phyloP scores from a whole-genome alignment of 2,797 vertebrate species.

The Numenius phaeopus region DNA sequence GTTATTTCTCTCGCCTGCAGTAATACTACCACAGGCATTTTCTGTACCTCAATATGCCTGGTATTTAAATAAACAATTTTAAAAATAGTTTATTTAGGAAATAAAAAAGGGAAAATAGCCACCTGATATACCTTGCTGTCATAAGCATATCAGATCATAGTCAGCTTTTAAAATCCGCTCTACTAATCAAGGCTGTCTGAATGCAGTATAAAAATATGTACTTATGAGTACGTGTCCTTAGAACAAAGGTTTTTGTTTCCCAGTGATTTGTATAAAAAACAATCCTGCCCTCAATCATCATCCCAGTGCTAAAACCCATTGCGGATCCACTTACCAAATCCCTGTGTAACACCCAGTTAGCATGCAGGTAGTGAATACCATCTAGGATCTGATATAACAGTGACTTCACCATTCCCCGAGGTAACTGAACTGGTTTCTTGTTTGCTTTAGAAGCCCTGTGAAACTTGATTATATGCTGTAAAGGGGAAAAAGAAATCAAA shows the following conservation, averaged over 20 bases:
- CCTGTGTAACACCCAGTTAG: conserved; percentile 99
- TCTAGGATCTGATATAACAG: conserved; percentile 99
- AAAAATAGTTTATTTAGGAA: conserved; percentile 34
- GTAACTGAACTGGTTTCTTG: conserved; percentile 99
- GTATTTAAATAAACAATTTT: conserved; percentile 14
- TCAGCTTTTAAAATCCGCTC: not conserved
- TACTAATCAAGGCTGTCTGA: not conserved
- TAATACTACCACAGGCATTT: conserved; percentile 35
- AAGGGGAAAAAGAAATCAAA: conserved; percentile 65
- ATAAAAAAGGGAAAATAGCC: not conserved
- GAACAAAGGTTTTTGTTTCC: not conserved
- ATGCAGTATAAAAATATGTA: not conserved
- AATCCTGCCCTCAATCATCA: not conserved
- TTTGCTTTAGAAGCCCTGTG: conserved; percentile 99
- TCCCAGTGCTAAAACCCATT: conserved; percentile 60
- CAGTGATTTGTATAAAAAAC: not conserved
- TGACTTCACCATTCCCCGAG: conserved; percentile 99
- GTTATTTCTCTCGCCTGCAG: conserved; percentile 45
- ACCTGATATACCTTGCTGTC: conserved; percentile 12
- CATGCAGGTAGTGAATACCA: conserved; percentile 99
- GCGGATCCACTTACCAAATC: conserved; percentile 92
- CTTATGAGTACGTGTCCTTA: not conserved
- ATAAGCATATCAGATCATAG: not conserved
- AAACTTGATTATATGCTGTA: conserved; percentile 99
- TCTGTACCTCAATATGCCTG: not conserved